A percentile compares a stretch with the other conserved stretches of the same genome.
Evolutionary conservation across 2,797 vertebrate genomes (phyloP).

Genomic region (Malurus leucopterus): DNA sequence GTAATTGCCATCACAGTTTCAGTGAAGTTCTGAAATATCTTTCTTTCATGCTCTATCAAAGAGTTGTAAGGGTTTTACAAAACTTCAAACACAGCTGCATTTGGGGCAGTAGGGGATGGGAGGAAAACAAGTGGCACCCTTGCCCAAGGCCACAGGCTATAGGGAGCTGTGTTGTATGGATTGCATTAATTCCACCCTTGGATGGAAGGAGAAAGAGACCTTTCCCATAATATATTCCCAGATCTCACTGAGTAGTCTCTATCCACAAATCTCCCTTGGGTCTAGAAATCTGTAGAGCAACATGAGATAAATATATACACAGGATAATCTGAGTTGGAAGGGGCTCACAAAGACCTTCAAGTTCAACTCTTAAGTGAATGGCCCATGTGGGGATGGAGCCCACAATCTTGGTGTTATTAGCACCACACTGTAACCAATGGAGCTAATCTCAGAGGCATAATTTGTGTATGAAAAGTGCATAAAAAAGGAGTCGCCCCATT

Average conservation of each 20-base stretch:
- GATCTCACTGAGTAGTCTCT: background rate
- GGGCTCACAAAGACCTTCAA: too few species aligned
- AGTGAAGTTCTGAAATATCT: conserved; percentile 23
- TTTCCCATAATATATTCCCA: background rate
- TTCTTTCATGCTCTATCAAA: conserved; percentile 34
- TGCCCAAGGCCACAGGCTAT: background rate
- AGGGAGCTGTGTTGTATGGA: background rate
- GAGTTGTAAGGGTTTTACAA: background rate
- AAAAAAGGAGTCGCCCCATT: background rate
- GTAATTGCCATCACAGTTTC: conserved; percentile 27
- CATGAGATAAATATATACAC: background rate
- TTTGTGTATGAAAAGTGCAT: background rate
- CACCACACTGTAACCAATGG: background rate
- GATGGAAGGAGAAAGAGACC: background rate
- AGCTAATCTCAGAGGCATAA: background rate
- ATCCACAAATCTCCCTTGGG: background rate
- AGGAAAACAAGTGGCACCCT: background rate
- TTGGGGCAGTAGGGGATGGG: background rate
- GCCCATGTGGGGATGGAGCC: background rate
- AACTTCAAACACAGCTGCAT: background rate
- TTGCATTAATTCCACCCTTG: background rate
- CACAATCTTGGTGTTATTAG: background rate
- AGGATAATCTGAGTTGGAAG: background rate
- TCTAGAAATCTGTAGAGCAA: background rate
- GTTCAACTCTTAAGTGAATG: background rate